Evolutionary conservation across 2,113 vertebrate genomes (phyloP).

Genomic region (Dolichallabes microphthalmus): DNA sequence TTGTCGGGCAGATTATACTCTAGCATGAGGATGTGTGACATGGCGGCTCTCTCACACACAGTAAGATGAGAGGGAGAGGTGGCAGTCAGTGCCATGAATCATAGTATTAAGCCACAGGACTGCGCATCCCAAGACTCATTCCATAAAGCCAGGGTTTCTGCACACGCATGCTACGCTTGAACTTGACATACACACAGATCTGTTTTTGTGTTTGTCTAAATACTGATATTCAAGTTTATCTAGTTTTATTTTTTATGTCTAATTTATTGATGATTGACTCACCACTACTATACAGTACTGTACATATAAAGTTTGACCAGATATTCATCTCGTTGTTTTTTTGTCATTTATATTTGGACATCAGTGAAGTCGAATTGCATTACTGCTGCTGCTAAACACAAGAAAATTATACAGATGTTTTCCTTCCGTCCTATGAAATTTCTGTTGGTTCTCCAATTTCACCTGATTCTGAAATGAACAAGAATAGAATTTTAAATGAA

Average conservation of each 20-base stretch:
- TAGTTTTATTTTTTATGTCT: neutral
- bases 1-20: conserved; percentile 20
- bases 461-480: neutral
- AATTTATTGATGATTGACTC: neutral
- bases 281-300: neutral
- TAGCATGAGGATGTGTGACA: conserved; percentile 9
- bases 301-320: neutral
- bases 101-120: conserved; percentile 32
- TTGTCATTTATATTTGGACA: conserved; percentile 67
- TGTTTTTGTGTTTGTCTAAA: neutral
- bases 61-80: conserved; percentile 28
- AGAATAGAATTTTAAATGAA: conserved; percentile 47
- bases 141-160: conserved; percentile 6
- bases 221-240: neutral
- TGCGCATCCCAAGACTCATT: conserved; percentile 10
- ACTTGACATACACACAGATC: conserved; percentile 16
- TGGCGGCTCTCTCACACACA: conserved; percentile 5
- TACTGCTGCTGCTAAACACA: conserved; percentile 64
- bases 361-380: conserved; percentile 60
- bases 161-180: neutral
- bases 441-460: conserved; percentile 65
- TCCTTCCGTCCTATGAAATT: conserved; percentile 18
- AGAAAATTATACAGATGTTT: conserved; percentile 68
- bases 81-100: conserved; percentile 18
- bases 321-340: neutral